Evolutionary conservation across 2,888 invertebrate species (phyloP).

Genomic region (Piscicola geometra): DNA sequence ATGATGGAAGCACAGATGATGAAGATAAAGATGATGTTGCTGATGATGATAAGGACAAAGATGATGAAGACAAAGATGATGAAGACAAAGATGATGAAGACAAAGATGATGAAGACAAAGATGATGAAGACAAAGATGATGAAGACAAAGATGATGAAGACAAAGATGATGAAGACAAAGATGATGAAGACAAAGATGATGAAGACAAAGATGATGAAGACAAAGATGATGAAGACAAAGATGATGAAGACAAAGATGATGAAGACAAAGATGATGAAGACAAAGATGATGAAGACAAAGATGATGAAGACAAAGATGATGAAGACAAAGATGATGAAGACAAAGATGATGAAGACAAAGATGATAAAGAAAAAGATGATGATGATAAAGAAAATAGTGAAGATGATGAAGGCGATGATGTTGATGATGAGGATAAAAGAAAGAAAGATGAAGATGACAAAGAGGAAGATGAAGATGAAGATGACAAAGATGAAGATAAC

Average conservation of each 20-base stretch:
- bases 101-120: neutral
- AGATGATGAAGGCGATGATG: neutral
- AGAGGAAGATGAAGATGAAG: conserved; percentile 8
- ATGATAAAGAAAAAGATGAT: neutral
- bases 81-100: conserved; percentile 18
- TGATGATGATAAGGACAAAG: neutral
- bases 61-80: conserved; percentile 6
- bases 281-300: conserved; percentile 5
- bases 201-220: neutral
- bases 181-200: conserved; percentile 3
- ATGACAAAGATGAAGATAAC: neutral
- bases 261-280: conserved; percentile 19
- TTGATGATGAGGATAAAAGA: neutral
- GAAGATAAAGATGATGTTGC: neutral
- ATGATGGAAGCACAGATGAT: conserved; percentile 1
- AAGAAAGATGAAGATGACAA: neutral
- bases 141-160: conserved; percentile 21
- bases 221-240: neutral
- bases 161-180: conserved; percentile 1
- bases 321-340: neutral
- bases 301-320: conserved; percentile 1
- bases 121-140: neutral
- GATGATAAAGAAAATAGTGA: conserved; percentile 10
- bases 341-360: neutral
- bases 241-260: conserved; percentile 4